Evolutionary conservation across 2,113 vertebrate genomes (phyloP).

Genomic region (Tamias sibiricus): DNA sequence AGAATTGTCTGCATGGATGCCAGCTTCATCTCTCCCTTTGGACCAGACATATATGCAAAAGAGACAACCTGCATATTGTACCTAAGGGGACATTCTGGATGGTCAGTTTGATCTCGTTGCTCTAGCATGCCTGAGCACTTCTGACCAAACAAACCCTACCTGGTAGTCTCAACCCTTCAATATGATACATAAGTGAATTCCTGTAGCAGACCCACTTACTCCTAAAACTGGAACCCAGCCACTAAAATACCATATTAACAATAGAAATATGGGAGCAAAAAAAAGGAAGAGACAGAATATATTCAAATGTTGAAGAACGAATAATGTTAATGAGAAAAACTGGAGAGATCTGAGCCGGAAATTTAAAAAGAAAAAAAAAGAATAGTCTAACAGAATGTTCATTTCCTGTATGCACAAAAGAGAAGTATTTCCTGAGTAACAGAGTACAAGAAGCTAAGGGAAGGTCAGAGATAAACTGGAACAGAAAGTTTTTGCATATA

Average conservation of each 20-base stretch:
- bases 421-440: constrained; percentile 18
- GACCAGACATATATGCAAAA: background rate
- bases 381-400: background rate
- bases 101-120: background rate
- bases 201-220: background rate
- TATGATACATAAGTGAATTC: background rate
- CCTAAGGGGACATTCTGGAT: background rate
- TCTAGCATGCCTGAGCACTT: background rate
- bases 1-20: background rate
- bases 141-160: background rate
- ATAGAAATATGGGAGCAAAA: background rate
- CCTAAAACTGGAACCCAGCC: background rate
- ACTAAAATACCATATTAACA: background rate
- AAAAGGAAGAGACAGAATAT: background rate
- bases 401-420: background rate
- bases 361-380: constrained; percentile 1
- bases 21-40: background rate
- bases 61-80: background rate
- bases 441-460: background rate
- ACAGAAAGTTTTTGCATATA: background rate
- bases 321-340: background rate
- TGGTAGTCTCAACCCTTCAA: background rate
- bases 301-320: background rate
- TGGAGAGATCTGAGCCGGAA: background rate
- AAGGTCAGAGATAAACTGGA: background rate